Base-by-base conservation (phyloP, 2,888 invertebrate species). In the Anthoptus insignis region DNA sequence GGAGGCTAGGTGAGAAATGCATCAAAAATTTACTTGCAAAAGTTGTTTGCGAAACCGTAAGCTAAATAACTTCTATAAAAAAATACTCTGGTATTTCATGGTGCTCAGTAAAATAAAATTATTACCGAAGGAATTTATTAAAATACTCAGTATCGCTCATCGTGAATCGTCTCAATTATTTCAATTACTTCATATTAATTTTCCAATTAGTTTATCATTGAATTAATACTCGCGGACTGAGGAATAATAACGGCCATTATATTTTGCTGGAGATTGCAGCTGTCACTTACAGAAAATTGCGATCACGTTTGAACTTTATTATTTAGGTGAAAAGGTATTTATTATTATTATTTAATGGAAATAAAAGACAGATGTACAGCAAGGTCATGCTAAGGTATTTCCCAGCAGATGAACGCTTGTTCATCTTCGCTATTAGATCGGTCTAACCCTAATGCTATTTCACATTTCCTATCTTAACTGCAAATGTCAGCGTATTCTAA, bases 221-320 rank as follows among this genome's bases (percentile, higher is more conserved):
- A 37, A 50, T 59, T 50, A 59, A 59, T 34, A 24, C 19, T 24
- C 24, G 22, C 47, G 47, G 49, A 50, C 37, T 14, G 42, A 24
- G 29, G 45, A 52, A 52, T 59, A 24, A 39, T 27, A 50, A 52
- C 50, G 22, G 24, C 50, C 27, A 50, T 32, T 52, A 27, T 42
- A 42, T 21, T 42, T 19, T 60, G 39, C 39, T 39, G 59, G 34
- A 29, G 45, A 47, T 27, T 49, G 49, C 22, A 49, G 24, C 24
- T 19, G 34, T 37, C 49, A 59, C 50, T 59, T 21, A 37, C 24
- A 34, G 49, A 45, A 47, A 58, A 58, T 57, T 57, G 42, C 29
- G 13, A 58, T 57, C 42, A 27, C 29, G 13, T 45, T 21, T 22
- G 16, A 21, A 21, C 11, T 45, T 3, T 37, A 37, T 37, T 37